Conservation (phyloP, 2,888 invertebrate species). For the Antitype chi region DNA sequence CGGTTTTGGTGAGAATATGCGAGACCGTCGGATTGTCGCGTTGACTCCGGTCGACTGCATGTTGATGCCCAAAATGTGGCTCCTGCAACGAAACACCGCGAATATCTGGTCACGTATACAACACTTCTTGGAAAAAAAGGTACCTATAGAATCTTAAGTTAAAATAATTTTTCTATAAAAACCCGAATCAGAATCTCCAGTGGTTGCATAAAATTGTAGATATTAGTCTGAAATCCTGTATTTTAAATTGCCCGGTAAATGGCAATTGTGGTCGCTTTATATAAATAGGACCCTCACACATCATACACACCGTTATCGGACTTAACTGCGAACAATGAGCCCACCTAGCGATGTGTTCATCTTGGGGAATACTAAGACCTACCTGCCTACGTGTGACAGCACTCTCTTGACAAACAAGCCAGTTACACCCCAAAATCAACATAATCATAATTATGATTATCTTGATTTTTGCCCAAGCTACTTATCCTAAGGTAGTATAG, state of each 20-base stretch:
- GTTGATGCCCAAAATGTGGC: conserved; percentile 93
- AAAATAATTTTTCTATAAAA: neutral
- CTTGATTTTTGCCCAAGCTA: neutral
- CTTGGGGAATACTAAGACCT: neutral
- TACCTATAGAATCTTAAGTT: conserved; percentile 48
- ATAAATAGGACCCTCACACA: neutral
- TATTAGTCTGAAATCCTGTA: neutral
- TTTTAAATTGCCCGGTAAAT: neutral
- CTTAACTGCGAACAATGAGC: neutral
- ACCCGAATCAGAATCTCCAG: neutral
- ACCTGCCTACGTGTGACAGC: neutral
- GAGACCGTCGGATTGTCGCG: conserved; percentile 92
- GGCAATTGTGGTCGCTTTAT: neutral
- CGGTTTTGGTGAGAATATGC: conserved; percentile 93
- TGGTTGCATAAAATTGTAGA: neutral
- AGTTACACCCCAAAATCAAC: neutral
- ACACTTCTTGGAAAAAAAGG: conserved; percentile 90
- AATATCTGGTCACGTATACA: conserved; percentile 92
- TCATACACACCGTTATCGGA: neutral
- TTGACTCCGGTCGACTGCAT: conserved; percentile 92
- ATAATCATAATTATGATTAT: too few species aligned
- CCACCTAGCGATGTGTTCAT: too few species aligned
- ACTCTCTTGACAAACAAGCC: neutral
- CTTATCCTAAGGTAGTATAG: neutral
- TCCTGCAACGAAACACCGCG: conserved; percentile 92